Evolutionary conservation across 2,797 vertebrate genomes (phyloP).

Genomic region (Pelobates cultripes): DNA sequence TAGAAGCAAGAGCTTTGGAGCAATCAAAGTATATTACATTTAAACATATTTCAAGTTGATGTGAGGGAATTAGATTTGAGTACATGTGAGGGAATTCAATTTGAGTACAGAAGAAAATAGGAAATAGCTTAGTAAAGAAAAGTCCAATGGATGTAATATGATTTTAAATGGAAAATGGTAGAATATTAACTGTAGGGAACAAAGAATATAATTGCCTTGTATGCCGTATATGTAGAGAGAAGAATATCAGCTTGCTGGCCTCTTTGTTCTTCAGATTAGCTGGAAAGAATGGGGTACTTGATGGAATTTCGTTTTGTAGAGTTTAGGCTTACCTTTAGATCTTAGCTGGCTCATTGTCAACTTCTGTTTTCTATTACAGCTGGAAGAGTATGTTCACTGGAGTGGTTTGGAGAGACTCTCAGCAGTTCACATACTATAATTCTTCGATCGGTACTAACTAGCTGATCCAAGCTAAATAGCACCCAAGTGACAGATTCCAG

Average conservation of each 20-base stretch:
- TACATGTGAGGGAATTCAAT: too few species aligned
- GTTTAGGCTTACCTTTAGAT: slow-evolving; percentile 33
- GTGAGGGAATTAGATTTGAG: too few species aligned
- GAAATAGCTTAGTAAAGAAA: too few species aligned
- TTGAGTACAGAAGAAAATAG: too few species aligned
- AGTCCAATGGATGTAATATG: too few species aligned
- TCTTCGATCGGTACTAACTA: slow-evolving; percentile 32
- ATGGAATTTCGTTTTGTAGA: slow-evolving; percentile 22
- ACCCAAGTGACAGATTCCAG: slow-evolving; percentile 52
- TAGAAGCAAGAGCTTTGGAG: too few species aligned
- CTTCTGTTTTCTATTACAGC: slow-evolving; percentile 20
- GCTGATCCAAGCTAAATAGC: slow-evolving; percentile 46
- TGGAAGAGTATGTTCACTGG: neutral
- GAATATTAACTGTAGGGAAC: too few species aligned
- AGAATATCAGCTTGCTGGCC: neutral
- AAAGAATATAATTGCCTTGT: neutral
- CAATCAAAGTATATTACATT: too few species aligned
- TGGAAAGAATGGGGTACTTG: slow-evolving; percentile 22
- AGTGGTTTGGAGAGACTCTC: slow-evolving; percentile 10
- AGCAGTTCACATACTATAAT: slow-evolving; percentile 25
- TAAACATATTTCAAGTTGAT: too few species aligned
- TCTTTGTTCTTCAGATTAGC: slow-evolving; percentile 13
- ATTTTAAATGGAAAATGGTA: too few species aligned
- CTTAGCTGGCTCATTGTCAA: slow-evolving; percentile 30
- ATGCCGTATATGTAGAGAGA: neutral